Evolutionary conservation across 2,113 vertebrate genomes (phyloP).

Genomic region (Zosterops lateralis): DNA sequence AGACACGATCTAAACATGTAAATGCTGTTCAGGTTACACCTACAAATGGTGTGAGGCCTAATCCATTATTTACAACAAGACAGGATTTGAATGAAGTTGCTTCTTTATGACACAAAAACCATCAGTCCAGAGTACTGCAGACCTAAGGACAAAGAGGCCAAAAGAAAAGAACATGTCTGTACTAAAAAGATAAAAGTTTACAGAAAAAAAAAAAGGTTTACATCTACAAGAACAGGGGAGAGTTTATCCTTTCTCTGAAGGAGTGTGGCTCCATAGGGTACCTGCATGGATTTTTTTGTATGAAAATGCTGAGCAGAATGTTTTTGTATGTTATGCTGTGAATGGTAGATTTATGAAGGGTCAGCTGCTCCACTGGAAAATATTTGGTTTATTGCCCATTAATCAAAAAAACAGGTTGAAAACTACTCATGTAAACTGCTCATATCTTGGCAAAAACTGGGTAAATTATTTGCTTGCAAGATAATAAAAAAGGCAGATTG

Average conservation of each 20-base stretch:
- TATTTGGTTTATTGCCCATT: not conserved
- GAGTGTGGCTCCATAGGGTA: not conserved
- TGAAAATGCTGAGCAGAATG: not conserved
- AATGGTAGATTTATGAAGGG: not conserved
- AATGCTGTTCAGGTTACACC: not conserved
- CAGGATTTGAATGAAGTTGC: not conserved
- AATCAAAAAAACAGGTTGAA: not conserved
- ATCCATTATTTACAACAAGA: not conserved
- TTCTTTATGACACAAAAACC: not conserved
- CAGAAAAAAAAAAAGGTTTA: not conserved
- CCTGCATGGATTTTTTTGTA: not conserved
- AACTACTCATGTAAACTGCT: not conserved
- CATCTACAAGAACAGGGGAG: not conserved
- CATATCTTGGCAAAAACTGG: not conserved
- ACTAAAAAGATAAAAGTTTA: not conserved
- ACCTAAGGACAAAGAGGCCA: not conserved
- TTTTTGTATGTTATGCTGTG: not conserved
- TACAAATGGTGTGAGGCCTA: not conserved
- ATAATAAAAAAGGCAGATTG: constrained; percentile 42
- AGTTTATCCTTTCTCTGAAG: not conserved
- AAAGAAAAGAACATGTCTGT: not conserved
- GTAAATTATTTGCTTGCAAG: not conserved
- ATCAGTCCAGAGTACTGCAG: not conserved
- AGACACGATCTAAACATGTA: not conserved
- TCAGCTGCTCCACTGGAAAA: not conserved